Base-by-base conservation (phyloP, 2,797 vertebrate genomes). In the Sandelia bainsii region DNA sequence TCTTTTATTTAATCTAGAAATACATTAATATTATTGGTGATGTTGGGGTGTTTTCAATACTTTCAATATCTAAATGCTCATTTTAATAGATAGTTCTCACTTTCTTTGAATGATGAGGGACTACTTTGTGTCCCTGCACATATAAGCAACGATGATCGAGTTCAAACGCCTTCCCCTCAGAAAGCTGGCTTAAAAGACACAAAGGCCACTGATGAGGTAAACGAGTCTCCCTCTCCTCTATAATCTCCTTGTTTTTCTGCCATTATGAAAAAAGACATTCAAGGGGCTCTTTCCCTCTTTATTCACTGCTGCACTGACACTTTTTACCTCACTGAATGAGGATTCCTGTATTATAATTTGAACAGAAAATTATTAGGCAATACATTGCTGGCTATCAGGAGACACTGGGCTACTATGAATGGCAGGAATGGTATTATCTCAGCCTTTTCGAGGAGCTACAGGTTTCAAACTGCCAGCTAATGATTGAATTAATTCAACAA, bases 401-500 rank as follows among this genome's bases (percentile, higher is more conserved):
- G 62, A 79, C 85, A 89, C 79, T 81, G 61, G 81, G 77, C 67
- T 29, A 7, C 72, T 4, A 1, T 84, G 89, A 84, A 88, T 79
- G 77, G 81, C 81, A 80, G 79, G 79, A 81, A 56, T 81, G 75
- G 86, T 88, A 91, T 92, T 93, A 89, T 87, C 90, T 82, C n/a
- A 68, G 72, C 56, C 69, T 81, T 71, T 82, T 82, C 88, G 71
- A 82, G 84, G 89, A 87, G 86, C 80, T 76, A 83, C 69, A 89
- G 84, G 85, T 94, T 89, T 89, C 62, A 86, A 72, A 90, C 82
- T 32, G 40, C 72, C 87, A 62, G 56, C 90, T 92, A 93, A 94
- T 93, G 93, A 93, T 93, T 93, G 90, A 85, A 89, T 91, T 87
- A 90, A 88, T 89, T 91, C 72, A 76, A 84, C 90, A 81, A 93